These are phyloP conservation scores for Amblyraja radiata DNA, from an alignment of 2,797 vertebrate species.

Conservation along the genomic window DNA sequence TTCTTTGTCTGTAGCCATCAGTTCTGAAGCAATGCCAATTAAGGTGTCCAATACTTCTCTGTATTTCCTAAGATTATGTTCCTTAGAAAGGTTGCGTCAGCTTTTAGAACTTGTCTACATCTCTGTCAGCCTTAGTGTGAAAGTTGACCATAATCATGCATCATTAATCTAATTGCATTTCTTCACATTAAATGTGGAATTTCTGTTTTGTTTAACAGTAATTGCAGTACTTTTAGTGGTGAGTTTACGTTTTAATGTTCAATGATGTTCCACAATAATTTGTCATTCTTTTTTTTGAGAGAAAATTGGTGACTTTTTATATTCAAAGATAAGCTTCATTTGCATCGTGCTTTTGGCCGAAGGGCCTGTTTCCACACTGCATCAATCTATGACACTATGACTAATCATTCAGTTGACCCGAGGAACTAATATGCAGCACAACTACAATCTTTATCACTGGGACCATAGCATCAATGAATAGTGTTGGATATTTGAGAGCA, in stretches of 20 bases:
- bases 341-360: background rate
- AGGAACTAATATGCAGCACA: background rate
- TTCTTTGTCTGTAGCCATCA: background rate
- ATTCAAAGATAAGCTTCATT: constrained; percentile 7
- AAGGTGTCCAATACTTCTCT: background rate
- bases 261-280: background rate
- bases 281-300: too few species aligned
- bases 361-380: too few species aligned
- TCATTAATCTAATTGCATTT: background rate
- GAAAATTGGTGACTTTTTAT: background rate
- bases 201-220: background rate
- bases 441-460: background rate
- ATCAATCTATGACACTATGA: too few species aligned
- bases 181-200: background rate
- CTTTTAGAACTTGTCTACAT: background rate
- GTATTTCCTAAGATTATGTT: background rate
- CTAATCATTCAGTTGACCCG: background rate
- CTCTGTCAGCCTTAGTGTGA: background rate
- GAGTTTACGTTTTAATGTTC: constrained; percentile 8
- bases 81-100: background rate
- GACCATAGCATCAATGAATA: background rate
- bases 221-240: background rate
- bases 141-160: background rate
- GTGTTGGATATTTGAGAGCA: background rate
- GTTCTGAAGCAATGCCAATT: too few species aligned